Evolutionary conservation across 1,140 invertebrate species (phyloP), one percentile per base, ranked within the genome.

Genomic region (Nephila pilipes): DNA sequence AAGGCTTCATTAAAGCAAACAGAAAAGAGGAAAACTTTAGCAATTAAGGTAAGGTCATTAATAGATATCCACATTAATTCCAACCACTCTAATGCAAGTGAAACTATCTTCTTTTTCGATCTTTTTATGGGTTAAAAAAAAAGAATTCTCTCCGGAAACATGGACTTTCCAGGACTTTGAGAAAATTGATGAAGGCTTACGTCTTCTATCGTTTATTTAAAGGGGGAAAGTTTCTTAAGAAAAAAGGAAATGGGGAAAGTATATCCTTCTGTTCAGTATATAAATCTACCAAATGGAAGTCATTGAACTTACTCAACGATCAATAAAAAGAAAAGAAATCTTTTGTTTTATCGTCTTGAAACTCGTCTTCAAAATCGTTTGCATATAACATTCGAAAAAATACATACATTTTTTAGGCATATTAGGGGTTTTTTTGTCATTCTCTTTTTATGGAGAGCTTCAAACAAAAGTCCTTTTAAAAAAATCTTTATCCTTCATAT

Each of bases 11-110:
- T 32, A 16, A 32, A 75, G 69, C 18, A 36, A 36, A 36, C 46
- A n/a, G 69, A 36, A 36, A 16, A 75, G 16, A 10, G 29, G 29
- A 32, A 75, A 75, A 75, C 69, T 75, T 32, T 5, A 29, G 69
- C 69, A 75, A 75, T 75, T 75, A 75, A 75, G 29, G 29, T 75
- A 75, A 29, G 25, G 18, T 75, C 69, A 75, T 75, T 36, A 75
- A 75, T 36, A 75, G 14, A 32, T 16, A 18, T 36, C 29, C 29
- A 29, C 29, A 32, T 29, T 18, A 3, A 36, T 20, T 29, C 6
- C 14, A 75, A 25, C 32, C 29, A 20, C 69, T 75, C 46, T 75
- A 16, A 32, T 20, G 69, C 29, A 75, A 75, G 32, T 75, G 32
- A 75, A 75, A 36, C 29, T 75, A 75, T 75, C 69, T 32, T 36